Evolutionary conservation across 2,113 vertebrate genomes (phyloP).

Genomic region (Corythornis cristatus): DNA sequence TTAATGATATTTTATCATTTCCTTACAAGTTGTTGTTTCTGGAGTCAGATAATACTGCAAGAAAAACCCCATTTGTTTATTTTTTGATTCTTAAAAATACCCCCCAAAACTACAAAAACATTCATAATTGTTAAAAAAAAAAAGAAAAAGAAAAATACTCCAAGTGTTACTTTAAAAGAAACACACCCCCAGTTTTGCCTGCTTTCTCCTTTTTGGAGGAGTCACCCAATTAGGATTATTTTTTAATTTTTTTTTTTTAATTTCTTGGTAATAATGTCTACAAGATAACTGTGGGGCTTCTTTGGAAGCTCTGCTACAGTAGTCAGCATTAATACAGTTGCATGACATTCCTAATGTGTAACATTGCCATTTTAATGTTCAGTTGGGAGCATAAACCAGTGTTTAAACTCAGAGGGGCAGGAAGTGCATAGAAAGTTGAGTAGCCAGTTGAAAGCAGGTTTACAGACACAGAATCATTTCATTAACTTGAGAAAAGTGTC

Average conservation of each 20-base stretch:
- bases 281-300: not conserved
- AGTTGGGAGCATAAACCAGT: slow-evolving; percentile 28
- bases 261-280: not conserved
- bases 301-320: not conserved
- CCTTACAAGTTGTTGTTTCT: not conserved
- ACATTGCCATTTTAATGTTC: not conserved
- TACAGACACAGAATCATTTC: not conserved
- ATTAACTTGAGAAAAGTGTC: not conserved
- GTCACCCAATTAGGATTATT: not conserved
- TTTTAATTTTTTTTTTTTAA: not conserved
- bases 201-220: not conserved
- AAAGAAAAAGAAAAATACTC: not conserved
- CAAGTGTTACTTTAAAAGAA: not conserved
- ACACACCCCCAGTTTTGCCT: not conserved
- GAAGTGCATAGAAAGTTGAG: not conserved
- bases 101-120: not conserved
- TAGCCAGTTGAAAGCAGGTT: not conserved
- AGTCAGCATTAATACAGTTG: not conserved
- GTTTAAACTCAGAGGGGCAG: not conserved
- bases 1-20: not conserved
- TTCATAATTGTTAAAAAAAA: not conserved
- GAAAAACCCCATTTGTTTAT: accelerated
- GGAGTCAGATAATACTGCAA: not conserved
- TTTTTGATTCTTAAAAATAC: not conserved
- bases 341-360: not conserved